Base-by-base conservation (phyloP, 92 coral and sea anemone genomes). In the Actinernus sp. region DNA sequence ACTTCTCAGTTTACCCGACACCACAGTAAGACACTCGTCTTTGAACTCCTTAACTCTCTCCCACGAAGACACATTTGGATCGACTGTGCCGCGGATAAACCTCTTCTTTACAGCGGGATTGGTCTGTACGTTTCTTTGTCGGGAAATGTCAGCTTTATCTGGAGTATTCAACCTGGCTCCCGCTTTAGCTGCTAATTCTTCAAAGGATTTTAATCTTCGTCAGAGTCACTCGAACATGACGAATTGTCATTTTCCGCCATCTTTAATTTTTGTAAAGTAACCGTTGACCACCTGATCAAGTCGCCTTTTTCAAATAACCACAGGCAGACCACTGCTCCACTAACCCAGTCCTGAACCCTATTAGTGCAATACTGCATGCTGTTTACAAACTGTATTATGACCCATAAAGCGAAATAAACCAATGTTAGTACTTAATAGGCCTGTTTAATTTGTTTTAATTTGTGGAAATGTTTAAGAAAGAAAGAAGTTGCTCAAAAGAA, bases 121-220 rank as follows among this genome's bases (percentile, higher is more conserved):
- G 44, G 55, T 83, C 55, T 76, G 90, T 54, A 68, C 73, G 59
- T 74, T 82, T 62, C 83, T 67, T 73, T 73, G 31, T 55, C 81
- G 80, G 67, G 76, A 63, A 64, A 81, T 73, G 33, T 26, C 41
- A 40, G 81, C 88, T 51, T 81, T 81, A 32, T 48, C 61, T 67
- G 84, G 76, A 38, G 53, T 36, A 76, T 68, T 76, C 26, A 60
- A 28, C 26, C 62, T 71, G 25, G 81, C 81, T 28, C 81, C 73
- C 0, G 81, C 81, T 10, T 33, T 61, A 37, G 71, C 63, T 61
- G 81, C 81, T 73, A 33, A 47, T 29, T 48, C 71, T 37, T n/a
- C n/a, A 73, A 62, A 71, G 41, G 41, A 36, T 36, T 14, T 36
- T 7, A 36, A 14, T 36, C 7, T 36, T 36, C 41, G 14, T 36